Evolutionary conservation across 2,888 invertebrate species (phyloP).

Genomic region (Latheticus oryzae): DNA sequence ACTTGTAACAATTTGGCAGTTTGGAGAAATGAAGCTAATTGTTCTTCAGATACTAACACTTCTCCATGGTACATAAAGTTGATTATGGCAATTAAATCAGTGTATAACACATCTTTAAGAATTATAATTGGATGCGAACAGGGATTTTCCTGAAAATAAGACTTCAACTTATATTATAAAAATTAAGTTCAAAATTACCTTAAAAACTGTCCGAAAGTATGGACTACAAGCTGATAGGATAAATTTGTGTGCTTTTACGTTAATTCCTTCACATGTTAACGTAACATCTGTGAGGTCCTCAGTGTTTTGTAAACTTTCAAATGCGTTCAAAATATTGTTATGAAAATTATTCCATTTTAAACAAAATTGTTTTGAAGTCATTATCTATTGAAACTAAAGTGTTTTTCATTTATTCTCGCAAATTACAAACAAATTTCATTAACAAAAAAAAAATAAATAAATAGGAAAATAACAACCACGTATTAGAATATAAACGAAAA

Average conservation of each 20-base stretch:
- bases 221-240: slow-evolving; percentile 81
- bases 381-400: slow-evolving; percentile 35
- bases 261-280: slow-evolving; percentile 77
- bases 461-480: slow-evolving; percentile 48
- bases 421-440: too few relatives aligned
- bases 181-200: slow-evolving; percentile 68
- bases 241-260: slow-evolving; percentile 80
- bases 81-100: slow-evolving; percentile 75
- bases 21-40: slow-evolving; percentile 74
- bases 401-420: slow-evolving; percentile 19
- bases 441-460: slow-evolving; percentile 38
- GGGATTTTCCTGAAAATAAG: slow-evolving; percentile 73
- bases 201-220: slow-evolving; percentile 80
- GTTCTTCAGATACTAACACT: slow-evolving; percentile 76
- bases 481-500: slow-evolving; percentile 53
- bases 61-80: slow-evolving; percentile 81
- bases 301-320: slow-evolving; percentile 76
- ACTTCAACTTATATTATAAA: slow-evolving; percentile 2
- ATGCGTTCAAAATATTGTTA: slow-evolving; percentile 75
- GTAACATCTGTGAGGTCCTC: slow-evolving; percentile 81
- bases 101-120: slow-evolving; percentile 75
- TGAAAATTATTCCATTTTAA: slow-evolving; percentile 82
- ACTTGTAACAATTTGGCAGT: slow-evolving; percentile 77
- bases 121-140: slow-evolving; percentile 81
- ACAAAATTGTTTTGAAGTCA: slow-evolving; percentile 74